These are phyloP conservation scores for Drosophila maculinotata DNA, from an alignment of 2,888 invertebrate genomes.

Conservation along the genomic window DNA sequence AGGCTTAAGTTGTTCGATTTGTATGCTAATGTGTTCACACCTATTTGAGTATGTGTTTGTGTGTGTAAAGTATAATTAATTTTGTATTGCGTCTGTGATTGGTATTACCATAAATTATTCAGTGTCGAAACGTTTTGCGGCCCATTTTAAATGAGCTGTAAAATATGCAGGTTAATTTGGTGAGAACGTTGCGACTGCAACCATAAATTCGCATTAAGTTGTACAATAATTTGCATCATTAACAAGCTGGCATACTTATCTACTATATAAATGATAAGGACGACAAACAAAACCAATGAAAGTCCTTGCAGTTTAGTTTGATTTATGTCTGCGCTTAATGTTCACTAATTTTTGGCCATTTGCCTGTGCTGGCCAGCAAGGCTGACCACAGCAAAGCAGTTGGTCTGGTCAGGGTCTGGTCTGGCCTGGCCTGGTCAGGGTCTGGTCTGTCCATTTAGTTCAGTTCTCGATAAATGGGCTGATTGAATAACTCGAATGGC, in stretches of 20 bases:
- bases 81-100: slow-evolving; percentile 58
- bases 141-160: slow-evolving; percentile 60
- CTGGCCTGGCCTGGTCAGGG: too few relatives aligned
- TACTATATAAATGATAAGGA: slow-evolving; percentile 3
- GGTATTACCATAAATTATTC: slow-evolving; percentile 68
- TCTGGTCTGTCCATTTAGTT: slow-evolving; percentile 7
- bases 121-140: slow-evolving; percentile 63
- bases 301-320: slow-evolving; percentile 26
- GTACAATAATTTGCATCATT: slow-evolving; percentile 58
- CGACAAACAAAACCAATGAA: not conserved
- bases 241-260: slow-evolving; percentile 23
- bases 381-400: slow-evolving; percentile 60
- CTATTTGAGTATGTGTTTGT: slow-evolving; percentile 9
- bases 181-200: slow-evolving; percentile 40
- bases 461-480: slow-evolving; percentile 38
- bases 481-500: slow-evolving; percentile 70
- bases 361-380: slow-evolving; percentile 31
- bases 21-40: slow-evolving; percentile 48
- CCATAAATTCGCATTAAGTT: slow-evolving; percentile 71
- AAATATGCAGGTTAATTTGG: slow-evolving; percentile 63
- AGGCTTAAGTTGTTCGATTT: slow-evolving; percentile 58
- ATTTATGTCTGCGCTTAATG: slow-evolving; percentile 43
- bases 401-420: slow-evolving; percentile 9
- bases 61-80: slow-evolving; percentile 49
- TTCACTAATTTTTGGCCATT: slow-evolving; percentile 61